Percentiles rank a stretch among this genome's conserved stretches.
Evolutionary conservation across 2,888 invertebrate genomes (phyloP).

Genomic region (Cantharis nigra): DNA sequence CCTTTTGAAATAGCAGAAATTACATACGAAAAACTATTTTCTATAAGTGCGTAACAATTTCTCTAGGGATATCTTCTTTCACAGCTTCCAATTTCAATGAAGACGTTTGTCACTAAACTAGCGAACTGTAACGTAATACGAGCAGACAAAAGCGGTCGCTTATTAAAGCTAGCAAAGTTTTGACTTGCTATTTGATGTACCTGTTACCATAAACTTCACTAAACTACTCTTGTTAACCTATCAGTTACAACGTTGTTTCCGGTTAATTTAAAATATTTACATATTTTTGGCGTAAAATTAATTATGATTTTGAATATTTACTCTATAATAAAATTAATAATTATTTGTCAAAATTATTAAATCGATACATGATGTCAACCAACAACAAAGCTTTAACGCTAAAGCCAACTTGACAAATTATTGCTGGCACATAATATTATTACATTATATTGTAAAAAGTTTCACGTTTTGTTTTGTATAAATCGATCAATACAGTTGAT

Average conservation of each 20-base stretch:
- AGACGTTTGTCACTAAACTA: slow-evolving; percentile 8
- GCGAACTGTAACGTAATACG: slow-evolving; percentile 10
- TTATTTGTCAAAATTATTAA: background rate
- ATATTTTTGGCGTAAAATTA: background rate
- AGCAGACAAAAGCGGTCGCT: background rate
- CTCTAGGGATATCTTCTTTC: slow-evolving; percentile 1
- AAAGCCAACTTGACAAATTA: background rate
- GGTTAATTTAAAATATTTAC: background rate
- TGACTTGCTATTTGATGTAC: background rate
- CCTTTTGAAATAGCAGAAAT: background rate
- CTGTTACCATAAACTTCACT: background rate
- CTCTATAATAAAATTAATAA: background rate
- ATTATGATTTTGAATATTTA: background rate
- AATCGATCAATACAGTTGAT: too few relatives aligned
- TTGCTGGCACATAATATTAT: background rate
- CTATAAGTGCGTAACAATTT: slow-evolving; percentile 5
- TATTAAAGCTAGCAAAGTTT: background rate
- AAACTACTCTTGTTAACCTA: background rate
- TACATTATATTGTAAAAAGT: background rate
- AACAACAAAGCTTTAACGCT: background rate
- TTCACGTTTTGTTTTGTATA: background rate
- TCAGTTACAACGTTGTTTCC: background rate
- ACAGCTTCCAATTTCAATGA: slow-evolving; percentile 9
- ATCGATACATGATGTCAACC: background rate
- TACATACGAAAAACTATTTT: background rate